A percentile compares a stretch with the other conserved stretches of the same genome.
These are phyloP conservation scores for Catagonus wagneri DNA, from an alignment of 2,113 vertebrate genomes.

Conservation along the genomic window DNA sequence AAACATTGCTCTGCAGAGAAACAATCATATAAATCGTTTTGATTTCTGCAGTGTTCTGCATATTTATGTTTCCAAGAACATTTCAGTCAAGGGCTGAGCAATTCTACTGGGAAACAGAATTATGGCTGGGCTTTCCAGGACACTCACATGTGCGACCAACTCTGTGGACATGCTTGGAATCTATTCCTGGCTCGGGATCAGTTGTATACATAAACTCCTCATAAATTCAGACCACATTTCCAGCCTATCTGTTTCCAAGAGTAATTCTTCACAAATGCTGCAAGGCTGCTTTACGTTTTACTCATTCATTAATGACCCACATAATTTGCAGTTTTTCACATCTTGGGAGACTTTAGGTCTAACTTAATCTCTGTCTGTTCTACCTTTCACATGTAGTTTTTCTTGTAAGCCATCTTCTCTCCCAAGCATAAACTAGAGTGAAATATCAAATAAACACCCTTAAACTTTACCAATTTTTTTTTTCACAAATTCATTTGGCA, in stretches of 20 bases:
- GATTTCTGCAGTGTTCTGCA: conserved; percentile 61
- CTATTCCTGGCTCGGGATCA: conserved; percentile 71
- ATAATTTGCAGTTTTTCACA: conserved; percentile 74
- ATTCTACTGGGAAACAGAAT: conserved; percentile 61
- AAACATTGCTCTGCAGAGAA: conserved; percentile 59
- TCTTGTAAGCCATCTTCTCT: not conserved
- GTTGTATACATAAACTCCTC: conserved; percentile 60
- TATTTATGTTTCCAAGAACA: conserved; percentile 68
- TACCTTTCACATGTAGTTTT: conserved; percentile 42
- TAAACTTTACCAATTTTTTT: not conserved
- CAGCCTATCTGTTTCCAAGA: conserved; percentile 74
- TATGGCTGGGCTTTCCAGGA: conserved; percentile 61
- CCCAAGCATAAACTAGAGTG: not conserved
- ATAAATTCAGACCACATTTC: conserved; percentile 69
- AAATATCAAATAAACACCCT: conserved; percentile 5
- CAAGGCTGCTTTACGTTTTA: conserved; percentile 59
- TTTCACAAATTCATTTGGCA: not conserved
- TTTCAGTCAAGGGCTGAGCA: conserved; percentile 56
- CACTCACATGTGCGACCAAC: conserved; percentile 56
- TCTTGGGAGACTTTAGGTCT: conserved; percentile 68
- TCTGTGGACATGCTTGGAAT: conserved; percentile 75
- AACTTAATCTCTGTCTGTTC: conserved; percentile 44
- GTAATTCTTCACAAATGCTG: conserved; percentile 68
- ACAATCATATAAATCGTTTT: conserved; percentile 43
- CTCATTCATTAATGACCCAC: conserved; percentile 71